A percentile compares a stretch with the other conserved stretches of the same genome.
phyloP scores from a whole-genome alignment of 2,888 invertebrate genomes.

The Melipona beecheii region DNA sequence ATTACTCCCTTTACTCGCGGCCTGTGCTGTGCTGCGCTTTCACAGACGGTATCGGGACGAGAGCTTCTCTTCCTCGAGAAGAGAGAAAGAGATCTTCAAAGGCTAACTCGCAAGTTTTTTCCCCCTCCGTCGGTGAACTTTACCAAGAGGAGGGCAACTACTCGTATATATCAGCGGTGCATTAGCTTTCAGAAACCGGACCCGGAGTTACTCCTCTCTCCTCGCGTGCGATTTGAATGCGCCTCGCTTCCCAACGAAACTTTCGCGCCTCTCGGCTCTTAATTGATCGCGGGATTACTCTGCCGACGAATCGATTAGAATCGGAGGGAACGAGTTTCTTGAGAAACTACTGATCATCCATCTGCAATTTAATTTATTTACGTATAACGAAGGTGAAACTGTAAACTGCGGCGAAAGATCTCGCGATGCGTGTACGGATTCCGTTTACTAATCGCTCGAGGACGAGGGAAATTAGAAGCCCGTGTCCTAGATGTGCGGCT shows the following conservation, averaged over 20 bases:
- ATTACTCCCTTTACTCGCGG: slow-evolving; percentile 40
- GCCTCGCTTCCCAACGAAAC: too few relatives aligned
- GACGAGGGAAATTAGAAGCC: slow-evolving; percentile 67
- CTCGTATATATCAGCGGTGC: slow-evolving; percentile 44
- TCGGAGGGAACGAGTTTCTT: too few relatives aligned
- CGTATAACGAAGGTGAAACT: too few relatives aligned
- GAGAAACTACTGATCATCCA: too few relatives aligned
- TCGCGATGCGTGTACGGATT: background rate
- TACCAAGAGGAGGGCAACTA: slow-evolving; percentile 23
- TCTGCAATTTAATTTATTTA: too few relatives aligned
- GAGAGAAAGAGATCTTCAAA: background rate
- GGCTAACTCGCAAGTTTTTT: slow-evolving; percentile 44
- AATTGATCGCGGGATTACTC: too few relatives aligned
- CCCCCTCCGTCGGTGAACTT: slow-evolving; percentile 33
- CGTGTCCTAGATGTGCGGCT: slow-evolving; percentile 71
- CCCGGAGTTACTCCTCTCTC: background rate
- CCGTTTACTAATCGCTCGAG: slow-evolving; percentile 21
- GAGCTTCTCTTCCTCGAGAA: slow-evolving; percentile 4
- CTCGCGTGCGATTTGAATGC: too few relatives aligned
- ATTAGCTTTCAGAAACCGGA: slow-evolving; percentile 30
- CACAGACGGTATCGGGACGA: slow-evolving; percentile 2
- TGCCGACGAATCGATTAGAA: too few relatives aligned
- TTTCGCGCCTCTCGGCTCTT: too few relatives aligned
- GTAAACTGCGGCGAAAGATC: background rate
- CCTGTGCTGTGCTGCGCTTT: slow-evolving; percentile 16